Conservation (phyloP, 2,797 vertebrate species). For the Pseudopleuronectes americanus region DNA sequence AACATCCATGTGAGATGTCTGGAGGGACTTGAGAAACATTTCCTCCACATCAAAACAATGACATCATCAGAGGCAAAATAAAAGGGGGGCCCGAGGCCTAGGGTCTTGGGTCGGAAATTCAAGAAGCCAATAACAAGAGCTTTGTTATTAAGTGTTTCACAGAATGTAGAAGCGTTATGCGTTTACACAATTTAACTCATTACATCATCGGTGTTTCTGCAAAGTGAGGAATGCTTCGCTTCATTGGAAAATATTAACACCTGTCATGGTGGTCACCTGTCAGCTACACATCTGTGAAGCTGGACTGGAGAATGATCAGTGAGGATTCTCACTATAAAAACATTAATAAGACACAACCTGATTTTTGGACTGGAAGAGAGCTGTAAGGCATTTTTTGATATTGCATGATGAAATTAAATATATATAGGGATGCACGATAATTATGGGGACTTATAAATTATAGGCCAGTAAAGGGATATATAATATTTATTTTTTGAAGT, state of each 20-base stretch:
- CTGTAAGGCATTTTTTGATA: constrained; percentile 4
- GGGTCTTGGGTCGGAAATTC: constrained; percentile 4
- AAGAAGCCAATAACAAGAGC: constrained; percentile 15
- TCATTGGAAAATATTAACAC: constrained; percentile 36
- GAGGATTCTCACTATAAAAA: background rate
- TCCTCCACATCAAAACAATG: constrained; percentile 58
- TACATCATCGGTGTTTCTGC: constrained; percentile 5
- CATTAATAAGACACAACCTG: background rate
- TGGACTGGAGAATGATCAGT: background rate
- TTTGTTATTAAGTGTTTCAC: constrained; percentile 25
- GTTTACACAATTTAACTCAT: constrained; percentile 29
- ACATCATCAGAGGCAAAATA: constrained; percentile 30
- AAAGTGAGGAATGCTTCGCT: constrained; percentile 21
- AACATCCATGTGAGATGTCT: constrained; percentile 34
- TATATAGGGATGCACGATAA: no score
- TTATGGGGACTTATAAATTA: no score
- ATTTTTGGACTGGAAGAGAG: constrained; percentile 1
- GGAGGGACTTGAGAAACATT: constrained; percentile 20
- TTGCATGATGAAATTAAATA: constrained; percentile 9
- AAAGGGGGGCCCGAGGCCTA: background rate
- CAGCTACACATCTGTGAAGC: constrained; percentile 1
- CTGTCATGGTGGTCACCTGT: constrained; percentile 34
- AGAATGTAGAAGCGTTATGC: background rate
- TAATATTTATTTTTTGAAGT: no score
- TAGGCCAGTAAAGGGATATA: no score